phyloP scores from a whole-genome alignment of 2,113 vertebrate genomes.

The cat (Felis catus) region F.catus_Fca126_mat1.0 CM031423.1:76501501-76502000 shows the following conservation, averaged over 20 bases:
- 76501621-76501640: too few relatives aligned
- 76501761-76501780: background rate
- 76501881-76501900: background rate
- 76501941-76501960: conserved; percentile 33
- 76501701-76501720: background rate
- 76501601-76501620: too few relatives aligned
- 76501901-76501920: background rate
- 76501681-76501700: background rate
- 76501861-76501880: background rate
- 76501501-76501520: too few relatives aligned
- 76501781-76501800: background rate
- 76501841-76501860: background rate
- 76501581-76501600: too few relatives aligned
- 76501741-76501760: background rate
- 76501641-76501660: background rate
- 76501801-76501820: background rate
- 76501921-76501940: background rate
- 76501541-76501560: too few relatives aligned
- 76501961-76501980: background rate
- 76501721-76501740: background rate
- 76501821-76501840: background rate
- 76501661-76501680: background rate
- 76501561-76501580: too few relatives aligned
- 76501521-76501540: too few relatives aligned
- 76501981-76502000: background rate